Base-by-base conservation (phyloP, 2,888 invertebrate genomes). In the Holacanthella duospinosa region DNA sequence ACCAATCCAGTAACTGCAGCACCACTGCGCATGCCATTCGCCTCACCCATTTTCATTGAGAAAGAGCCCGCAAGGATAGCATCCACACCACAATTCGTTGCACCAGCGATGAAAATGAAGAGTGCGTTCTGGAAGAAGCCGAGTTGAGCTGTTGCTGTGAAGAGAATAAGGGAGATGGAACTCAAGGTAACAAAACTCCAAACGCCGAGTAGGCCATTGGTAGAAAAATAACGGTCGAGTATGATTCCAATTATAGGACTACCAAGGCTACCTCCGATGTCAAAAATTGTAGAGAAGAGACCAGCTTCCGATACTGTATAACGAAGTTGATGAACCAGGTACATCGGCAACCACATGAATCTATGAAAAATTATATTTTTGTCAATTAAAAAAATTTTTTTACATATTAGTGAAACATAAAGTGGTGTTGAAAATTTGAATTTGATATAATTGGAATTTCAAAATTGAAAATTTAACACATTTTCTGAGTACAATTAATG, bases 341-440 rank as follows among this genome's bases (percentile, higher is more conserved):
- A 79, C 74, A 80, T 75, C 2, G 79, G 80, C 28, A 79, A 74
- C 79, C 80, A 80, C 75, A 79, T 77, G 72, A 78, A n/a, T n/a
- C n/a, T n/a, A n/a, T n/a, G n/a, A n/a, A n/a, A 79, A n/a, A n/a
- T n/a, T n/a, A n/a, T n/a, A n/a, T n/a, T n/a, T n/a, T n/a, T n/a
- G n/a, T n/a, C n/a, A n/a, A n/a, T n/a, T n/a, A n/a, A n/a, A n/a
- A n/a, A n/a, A n/a, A n/a, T n/a, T n/a, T n/a, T n/a, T n/a, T n/a
- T n/a, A n/a, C n/a, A n/a, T n/a, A n/a, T n/a, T n/a, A n/a, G n/a
- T n/a, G n/a, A n/a, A n/a, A n/a, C n/a, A n/a, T n/a, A n/a, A n/a
- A n/a, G n/a, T n/a, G n/a, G n/a, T n/a, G n/a, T n/a, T n/a, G n/a
- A n/a, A n/a, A n/a, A n/a, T n/a, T n/a, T n/a, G n/a, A n/a, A n/a